Evolutionary conservation across 1,140 invertebrate genomes (phyloP).

Genomic region (Drosophila azteca): DNA sequence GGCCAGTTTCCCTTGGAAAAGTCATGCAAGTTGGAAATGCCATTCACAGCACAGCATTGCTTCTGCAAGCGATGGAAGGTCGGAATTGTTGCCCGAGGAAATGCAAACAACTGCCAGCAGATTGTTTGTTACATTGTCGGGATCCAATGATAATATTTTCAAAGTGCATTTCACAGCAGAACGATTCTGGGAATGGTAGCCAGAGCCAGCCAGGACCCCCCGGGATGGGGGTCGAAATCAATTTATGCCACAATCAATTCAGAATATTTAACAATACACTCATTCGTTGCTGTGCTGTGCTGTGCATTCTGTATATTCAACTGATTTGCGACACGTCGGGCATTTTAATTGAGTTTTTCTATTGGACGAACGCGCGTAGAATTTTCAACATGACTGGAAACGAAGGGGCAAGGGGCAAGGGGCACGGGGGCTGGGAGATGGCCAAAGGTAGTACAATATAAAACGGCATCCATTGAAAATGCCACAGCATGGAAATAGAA

Average conservation of each 20-base stretch:
- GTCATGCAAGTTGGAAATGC: too few relatives aligned
- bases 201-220: too few relatives aligned
- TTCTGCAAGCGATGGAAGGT: neutral
- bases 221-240: constrained; percentile 27
- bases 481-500: constrained; percentile 3
- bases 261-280: constrained; percentile 11
- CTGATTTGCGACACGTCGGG: constrained; percentile 70
- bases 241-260: constrained; percentile 69
- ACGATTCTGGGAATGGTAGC: neutral
- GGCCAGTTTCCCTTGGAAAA: too few relatives aligned
- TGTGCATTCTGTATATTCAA: constrained; percentile 26
- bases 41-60: too few relatives aligned
- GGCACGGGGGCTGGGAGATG: too few relatives aligned
- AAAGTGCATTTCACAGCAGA: constrained; percentile 41
- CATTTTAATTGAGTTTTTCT: constrained; percentile 75
- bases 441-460: constrained; percentile 4
- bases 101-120: constrained; percentile 32
- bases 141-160: constrained; percentile 44
- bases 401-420: neutral
- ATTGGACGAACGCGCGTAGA: constrained; percentile 51
- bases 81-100: constrained; percentile 19
- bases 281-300: constrained; percentile 4
- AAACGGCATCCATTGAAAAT: constrained; percentile 19
- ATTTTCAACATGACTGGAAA: constrained; percentile 51
- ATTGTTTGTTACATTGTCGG: constrained; percentile 38